A percentile compares a stretch with the other conserved stretches of the same genome.
phyloP scores from a whole-genome alignment of 2,113 vertebrate species.

The Paramisgurnus dabryanus region DNA sequence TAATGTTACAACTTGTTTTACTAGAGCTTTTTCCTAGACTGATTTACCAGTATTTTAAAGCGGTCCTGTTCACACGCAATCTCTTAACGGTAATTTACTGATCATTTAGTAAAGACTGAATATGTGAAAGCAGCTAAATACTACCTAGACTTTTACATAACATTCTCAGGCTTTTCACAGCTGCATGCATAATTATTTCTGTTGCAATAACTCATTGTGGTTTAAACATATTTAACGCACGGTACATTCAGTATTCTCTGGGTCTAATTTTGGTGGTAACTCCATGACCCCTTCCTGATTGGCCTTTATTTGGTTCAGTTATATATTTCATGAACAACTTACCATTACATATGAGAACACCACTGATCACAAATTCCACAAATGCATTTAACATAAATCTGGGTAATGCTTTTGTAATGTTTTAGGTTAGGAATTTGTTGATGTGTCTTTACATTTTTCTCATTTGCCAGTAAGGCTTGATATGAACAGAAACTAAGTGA shows the following conservation, averaged over 20 bases:
- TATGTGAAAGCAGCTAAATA: neutral
- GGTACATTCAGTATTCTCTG: neutral
- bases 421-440: neutral
- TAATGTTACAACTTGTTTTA: no score
- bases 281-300: neutral
- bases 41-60: no score
- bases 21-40: no score
- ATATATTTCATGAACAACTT: neutral
- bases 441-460: no score
- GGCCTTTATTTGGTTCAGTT: slow-evolving; percentile 8
- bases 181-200: neutral
- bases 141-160: slow-evolving; percentile 18
- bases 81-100: no score
- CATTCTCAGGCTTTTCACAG: slow-evolving; percentile 1
- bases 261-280: neutral
- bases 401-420: slow-evolving; percentile 1
- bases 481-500: neutral
- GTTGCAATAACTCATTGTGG: neutral
- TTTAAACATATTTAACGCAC: neutral
- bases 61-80: no score
- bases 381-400: neutral
- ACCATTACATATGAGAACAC: neutral
- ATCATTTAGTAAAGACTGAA: no score
- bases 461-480: neutral
- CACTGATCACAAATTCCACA: neutral